phyloP scores from a whole-genome alignment of 2,797 vertebrate genomes.

The Steatocranus sp. region DNA sequence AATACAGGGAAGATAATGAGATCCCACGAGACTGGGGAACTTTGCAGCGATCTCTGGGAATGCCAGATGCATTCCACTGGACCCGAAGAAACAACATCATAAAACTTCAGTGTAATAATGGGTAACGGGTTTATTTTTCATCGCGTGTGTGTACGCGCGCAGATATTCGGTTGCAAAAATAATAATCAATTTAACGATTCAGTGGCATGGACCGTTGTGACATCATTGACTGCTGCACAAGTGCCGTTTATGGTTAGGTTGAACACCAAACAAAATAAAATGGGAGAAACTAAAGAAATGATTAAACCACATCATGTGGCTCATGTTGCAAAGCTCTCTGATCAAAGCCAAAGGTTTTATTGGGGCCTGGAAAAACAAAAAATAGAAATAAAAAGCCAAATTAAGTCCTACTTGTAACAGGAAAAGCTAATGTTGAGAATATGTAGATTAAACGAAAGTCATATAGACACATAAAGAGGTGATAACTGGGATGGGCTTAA shows the following conservation, averaged over 20 bases:
- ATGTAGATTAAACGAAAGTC: neutral
- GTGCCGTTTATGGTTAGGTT: conserved; percentile 20
- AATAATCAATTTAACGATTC: conserved; percentile 66
- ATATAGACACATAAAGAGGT: neutral
- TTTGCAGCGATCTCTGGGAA: conserved; percentile 71
- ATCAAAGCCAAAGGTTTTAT: neutral
- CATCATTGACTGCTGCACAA: conserved; percentile 27
- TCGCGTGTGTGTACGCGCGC: neutral
- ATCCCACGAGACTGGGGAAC: conserved; percentile 68
- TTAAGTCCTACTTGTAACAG: neutral
- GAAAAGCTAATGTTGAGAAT: neutral
- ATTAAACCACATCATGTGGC: neutral
- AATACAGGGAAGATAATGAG: conserved; percentile 77
- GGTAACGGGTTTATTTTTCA: conserved; percentile 68
- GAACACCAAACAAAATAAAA: neutral
- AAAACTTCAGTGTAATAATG: conserved; percentile 67
- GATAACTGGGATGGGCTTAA: neutral
- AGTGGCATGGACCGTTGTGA: conserved; percentile 7
- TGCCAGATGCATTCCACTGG: conserved; percentile 64
- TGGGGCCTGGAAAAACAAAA: neutral
- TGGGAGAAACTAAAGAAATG: neutral
- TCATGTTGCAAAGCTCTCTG: neutral
- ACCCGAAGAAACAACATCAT: conserved; percentile 69
- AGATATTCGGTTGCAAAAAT: conserved; percentile 46
- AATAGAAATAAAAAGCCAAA: conserved; percentile 5